Base-by-base conservation (phyloP, 30 jellyfish, hydroid and myxozoan genomes). In the Chironex yamaguchii region DNA sequence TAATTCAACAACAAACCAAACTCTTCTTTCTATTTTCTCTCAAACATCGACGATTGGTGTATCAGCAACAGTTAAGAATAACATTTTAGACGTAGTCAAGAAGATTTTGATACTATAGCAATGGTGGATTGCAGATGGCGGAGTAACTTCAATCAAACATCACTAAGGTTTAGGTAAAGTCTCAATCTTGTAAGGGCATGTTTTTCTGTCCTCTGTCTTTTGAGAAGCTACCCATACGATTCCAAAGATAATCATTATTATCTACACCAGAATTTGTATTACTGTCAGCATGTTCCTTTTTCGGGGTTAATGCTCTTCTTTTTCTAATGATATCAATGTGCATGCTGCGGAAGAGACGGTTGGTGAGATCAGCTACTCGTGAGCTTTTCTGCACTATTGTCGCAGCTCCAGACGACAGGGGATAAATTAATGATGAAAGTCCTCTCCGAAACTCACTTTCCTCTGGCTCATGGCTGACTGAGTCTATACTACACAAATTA, bases 331-430 rank as follows among this genome's bases (percentile, higher is more conserved):
- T 42, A 42, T 85, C 95, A 75, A 85, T 51, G 30, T 34, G 86
- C 49, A 86, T 86, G 22, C 90, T 88, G 0, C 90, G 85, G 69
- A 79, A 86, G 0, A 86, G 79, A 21, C 90, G 86, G 4, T 88
- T 29, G 20, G 96, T 86, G 67, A 86, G 76, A 42, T 86, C 90
- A 22, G 96, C 96, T 36, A 86, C 66, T 63, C 76, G 74, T 13
- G 96, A 84, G 12, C 96, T 88, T 3, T 88, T 86, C 28, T 86
- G 96, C 73, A 86, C 2, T 28, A 86, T 84, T 27, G 76, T 86
- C 20, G 96, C 96, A 36, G 96, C 96, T 27, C 96, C 96, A n/a
- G 96, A 67, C 27, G 96, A 62, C 11, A 86, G 74, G 0, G 96
- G 96, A 66, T 86, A 88, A 27, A 86, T 21, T 20, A 86, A 67